Base-by-base conservation (phyloP, 2,797 vertebrate species). In the Choloepus didactylus region DNA sequence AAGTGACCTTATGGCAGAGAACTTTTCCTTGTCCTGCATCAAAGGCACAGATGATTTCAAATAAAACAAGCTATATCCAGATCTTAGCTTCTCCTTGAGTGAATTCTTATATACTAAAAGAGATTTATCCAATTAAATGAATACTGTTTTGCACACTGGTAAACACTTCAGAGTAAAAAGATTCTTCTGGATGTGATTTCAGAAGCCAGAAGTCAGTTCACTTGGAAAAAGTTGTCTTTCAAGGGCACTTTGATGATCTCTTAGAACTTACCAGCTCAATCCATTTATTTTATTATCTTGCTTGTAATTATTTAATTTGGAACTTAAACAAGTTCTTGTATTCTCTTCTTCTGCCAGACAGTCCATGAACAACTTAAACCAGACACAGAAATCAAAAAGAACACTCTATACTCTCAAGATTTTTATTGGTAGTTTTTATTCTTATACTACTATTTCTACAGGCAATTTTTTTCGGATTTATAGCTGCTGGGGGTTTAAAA, bases 281-380 rank as follows among this genome's bases (percentile, higher is more conserved):
- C 92, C 91, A 95, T 95, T 97, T 92, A 85, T 87, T 93, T 97
- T 95, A 97, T 94, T 87, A 89, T 94, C 56, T 82, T 92, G 76
- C 89, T 89, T 94, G 14, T 94, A 93, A 96, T 83, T 95, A 92
- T 92, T 97, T 94, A 90, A 93, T 95, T 87, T 87, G 93, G 79
- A 94, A 96, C 67, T 84, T 91, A 85, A 93, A 86, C 3, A 1
- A 90, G 73, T 76, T 89, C 76, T 89, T 73, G 54, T 83, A 51
- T 14, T 82, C 60, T 92, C 35, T 62, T 89, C 85, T 82, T 79
- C 35, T 79, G 67, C 80, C 94, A 97, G 89, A 90, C 46, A 38
- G 77, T 79, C 64, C 46, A 82, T 0, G 2, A 64, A 93, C 82
- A 56, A 4, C 62, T 90, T 66, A 93, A 93, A 87, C 38, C 41